Conservation (phyloP, 2,888 invertebrate genomes). For the Pogonocherus hispidulus region DNA sequence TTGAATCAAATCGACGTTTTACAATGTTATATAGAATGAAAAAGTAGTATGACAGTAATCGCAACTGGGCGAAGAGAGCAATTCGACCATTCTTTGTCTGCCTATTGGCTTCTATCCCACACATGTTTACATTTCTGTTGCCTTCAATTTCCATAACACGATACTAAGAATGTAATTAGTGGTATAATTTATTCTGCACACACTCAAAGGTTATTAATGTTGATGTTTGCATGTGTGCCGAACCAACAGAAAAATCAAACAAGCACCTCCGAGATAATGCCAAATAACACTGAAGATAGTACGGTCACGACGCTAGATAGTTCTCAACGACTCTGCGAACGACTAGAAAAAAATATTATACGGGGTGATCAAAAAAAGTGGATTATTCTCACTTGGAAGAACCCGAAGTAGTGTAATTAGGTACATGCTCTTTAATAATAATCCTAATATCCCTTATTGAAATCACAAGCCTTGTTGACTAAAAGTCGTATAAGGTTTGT, state of each 20-base stretch:
- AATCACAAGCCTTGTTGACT: too few relatives aligned
- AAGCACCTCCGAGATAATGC: constrained; percentile 47
- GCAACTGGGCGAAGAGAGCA: too few relatives aligned
- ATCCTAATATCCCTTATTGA: too few relatives aligned
- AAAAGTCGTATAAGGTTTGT: too few relatives aligned
- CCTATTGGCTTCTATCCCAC: constrained; percentile 29
- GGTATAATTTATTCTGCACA: constrained; percentile 53
- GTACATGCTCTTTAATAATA: too few relatives aligned
- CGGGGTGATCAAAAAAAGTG: not conserved
- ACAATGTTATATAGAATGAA: too few relatives aligned
- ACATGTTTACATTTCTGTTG: constrained; percentile 40
- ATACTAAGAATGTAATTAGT: constrained; percentile 55
- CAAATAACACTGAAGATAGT: constrained; percentile 54
- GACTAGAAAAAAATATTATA: not conserved
- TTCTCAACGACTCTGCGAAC: constrained; percentile 16
- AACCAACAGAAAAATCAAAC: constrained; percentile 45
- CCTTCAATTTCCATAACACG: constrained; percentile 50
- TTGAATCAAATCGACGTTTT: too few relatives aligned
- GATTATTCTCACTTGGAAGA: not conserved
- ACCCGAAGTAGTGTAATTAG: too few relatives aligned
- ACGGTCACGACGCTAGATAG: constrained; percentile 52
- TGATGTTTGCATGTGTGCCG: constrained; percentile 54
- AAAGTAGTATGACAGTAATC: too few relatives aligned
- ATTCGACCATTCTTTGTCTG: not conserved
- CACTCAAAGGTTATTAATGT: constrained; percentile 56